Conservation (phyloP, 2,888 invertebrate species). For the Cephus pulcher region DNA sequence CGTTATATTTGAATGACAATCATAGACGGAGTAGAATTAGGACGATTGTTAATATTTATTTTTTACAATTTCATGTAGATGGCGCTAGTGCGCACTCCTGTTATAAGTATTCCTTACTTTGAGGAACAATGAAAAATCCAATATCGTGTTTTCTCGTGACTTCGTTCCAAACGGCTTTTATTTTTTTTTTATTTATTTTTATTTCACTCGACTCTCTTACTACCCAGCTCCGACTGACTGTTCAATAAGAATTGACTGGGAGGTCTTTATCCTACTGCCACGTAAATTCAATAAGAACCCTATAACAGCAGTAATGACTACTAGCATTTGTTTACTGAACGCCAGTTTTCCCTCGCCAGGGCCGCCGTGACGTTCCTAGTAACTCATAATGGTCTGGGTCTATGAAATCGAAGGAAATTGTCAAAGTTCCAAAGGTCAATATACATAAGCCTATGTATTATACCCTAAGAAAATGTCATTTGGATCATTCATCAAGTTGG, state of each 20-base stretch:
- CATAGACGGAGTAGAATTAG: not conserved
- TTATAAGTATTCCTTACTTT: not conserved
- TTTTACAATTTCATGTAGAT: not conserved
- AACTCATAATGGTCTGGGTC: not conserved
- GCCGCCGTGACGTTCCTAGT: not conserved
- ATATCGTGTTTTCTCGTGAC: not conserved
- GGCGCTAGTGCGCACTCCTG: not conserved
- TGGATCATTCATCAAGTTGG: not conserved
- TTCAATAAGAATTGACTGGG: not conserved
- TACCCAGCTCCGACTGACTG: not conserved
- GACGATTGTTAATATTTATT: not conserved
- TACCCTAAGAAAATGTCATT: not conserved
- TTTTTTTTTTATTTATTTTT: not conserved
- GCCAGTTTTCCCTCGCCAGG: not conserved
- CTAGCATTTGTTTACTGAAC: not conserved
- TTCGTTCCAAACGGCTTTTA: not conserved
- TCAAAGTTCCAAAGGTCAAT: not conserved
- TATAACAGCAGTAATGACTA: not conserved
- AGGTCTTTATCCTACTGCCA: not conserved
- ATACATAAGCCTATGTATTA: not conserved
- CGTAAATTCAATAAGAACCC: not conserved
- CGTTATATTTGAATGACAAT: not conserved
- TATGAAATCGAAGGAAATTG: not conserved
- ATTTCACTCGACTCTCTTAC: not conserved
- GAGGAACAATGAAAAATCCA: not conserved